phyloP scores from a whole-genome alignment of 2,113 vertebrate genomes.

The Hiodon alosoides region DNA sequence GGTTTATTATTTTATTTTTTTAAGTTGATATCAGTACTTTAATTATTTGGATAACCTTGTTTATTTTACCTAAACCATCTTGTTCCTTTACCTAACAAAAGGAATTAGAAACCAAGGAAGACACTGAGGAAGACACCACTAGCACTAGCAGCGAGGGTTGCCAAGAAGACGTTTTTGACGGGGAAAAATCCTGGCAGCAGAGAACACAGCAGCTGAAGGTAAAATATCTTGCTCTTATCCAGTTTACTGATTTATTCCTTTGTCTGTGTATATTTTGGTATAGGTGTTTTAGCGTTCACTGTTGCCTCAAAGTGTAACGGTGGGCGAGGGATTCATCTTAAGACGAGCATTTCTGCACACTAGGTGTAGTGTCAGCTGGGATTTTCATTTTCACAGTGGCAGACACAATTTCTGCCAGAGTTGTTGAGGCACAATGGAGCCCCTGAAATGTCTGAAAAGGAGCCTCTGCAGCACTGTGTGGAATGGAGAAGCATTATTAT shows the following conservation, averaged over 20 bases:
- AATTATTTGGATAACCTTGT: neutral
- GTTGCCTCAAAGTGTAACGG: slow-evolving; percentile 37
- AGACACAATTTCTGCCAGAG: slow-evolving; percentile 41
- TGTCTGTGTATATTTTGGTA: neutral
- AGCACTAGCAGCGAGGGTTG: slow-evolving; percentile 26
- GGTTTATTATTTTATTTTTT: too few relatives aligned
- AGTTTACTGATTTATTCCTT: slow-evolving; percentile 37
- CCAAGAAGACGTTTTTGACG: slow-evolving; percentile 37
- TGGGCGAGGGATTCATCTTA: slow-evolving; percentile 32
- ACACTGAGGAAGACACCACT: slow-evolving; percentile 28
- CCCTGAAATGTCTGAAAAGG: slow-evolving; percentile 40
- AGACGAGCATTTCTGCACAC: slow-evolving; percentile 37
- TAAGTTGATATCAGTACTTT: neutral
- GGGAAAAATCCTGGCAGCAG: slow-evolving; percentile 54
- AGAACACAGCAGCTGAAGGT: slow-evolving; percentile 66
- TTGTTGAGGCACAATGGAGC: slow-evolving; percentile 42
- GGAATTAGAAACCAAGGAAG: slow-evolving; percentile 22
- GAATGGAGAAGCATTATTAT: slow-evolving; percentile 56
- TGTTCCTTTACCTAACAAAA: slow-evolving; percentile 40
- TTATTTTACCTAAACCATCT: slow-evolving; percentile 16
- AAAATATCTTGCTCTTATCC: slow-evolving; percentile 28
- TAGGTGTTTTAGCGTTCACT: slow-evolving; percentile 32
- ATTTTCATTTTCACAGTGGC: slow-evolving; percentile 41
- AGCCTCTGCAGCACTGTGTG: slow-evolving; percentile 32
- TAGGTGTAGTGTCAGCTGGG: slow-evolving; percentile 28